Evolutionary conservation across 2,797 vertebrate species (phyloP).

Genomic region (Melanotaenia parkinsoni): DNA sequence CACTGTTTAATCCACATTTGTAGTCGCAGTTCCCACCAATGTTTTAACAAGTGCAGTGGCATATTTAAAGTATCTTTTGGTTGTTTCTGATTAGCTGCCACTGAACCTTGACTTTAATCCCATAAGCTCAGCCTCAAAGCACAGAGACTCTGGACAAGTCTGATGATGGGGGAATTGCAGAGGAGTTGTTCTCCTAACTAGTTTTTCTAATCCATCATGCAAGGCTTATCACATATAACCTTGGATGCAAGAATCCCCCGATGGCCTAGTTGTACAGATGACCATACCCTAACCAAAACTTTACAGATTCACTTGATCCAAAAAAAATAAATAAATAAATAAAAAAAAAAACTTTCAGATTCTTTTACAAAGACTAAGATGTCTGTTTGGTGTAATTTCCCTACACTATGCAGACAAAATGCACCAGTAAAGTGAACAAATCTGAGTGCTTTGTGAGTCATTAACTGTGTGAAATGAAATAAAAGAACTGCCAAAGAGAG

Average conservation of each 20-base stretch:
- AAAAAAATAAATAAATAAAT: too few species aligned
- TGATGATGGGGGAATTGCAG: conserved; percentile 55
- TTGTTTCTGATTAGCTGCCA: conserved; percentile 77
- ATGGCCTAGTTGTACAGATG: conserved; percentile 25
- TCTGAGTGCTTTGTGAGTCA: background rate
- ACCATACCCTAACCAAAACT: conserved; percentile 8
- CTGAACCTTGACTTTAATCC: conserved; percentile 77
- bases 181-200: conserved; percentile 61
- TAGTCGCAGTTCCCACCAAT: conserved; percentile 64
- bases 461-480: conserved; percentile 3
- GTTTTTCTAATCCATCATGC: conserved; percentile 62
- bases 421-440: background rate
- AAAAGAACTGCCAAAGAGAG: background rate
- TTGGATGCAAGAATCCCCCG: conserved; percentile 30
- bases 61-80: conserved; percentile 74
- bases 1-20: conserved; percentile 65
- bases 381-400: background rate
- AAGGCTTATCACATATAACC: conserved; percentile 44
- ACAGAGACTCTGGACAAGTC: conserved; percentile 48
- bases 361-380: background rate
- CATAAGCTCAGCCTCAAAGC: conserved; percentile 63
- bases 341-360: background rate
- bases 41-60: conserved; percentile 67
- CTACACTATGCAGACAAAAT: background rate
- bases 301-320: background rate